Evolutionary conservation across 2,888 invertebrate genomes (phyloP), one percentile per base, ranked within the genome.

Genomic region (Carpatolechia fugitivella): DNA sequence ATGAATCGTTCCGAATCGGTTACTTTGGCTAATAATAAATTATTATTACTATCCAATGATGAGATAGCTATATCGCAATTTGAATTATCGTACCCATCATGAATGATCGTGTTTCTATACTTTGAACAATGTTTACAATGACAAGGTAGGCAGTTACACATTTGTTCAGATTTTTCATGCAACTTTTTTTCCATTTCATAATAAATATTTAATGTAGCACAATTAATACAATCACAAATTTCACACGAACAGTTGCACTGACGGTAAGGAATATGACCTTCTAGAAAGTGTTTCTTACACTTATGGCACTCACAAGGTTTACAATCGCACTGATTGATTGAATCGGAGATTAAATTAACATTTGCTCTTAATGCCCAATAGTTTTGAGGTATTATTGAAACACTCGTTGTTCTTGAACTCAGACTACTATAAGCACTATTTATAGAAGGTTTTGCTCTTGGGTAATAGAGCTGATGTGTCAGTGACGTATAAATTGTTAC

Each of bases 191-290:
- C 5, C 1, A 24, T 24, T 7, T 44, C 29, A 8, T 44, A 29
- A 3, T 6, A 38, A 13, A 16, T 13, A 38, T 29, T n/a, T 44
- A 44, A 44, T 6, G 24, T 13, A 31, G 20, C 56, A 62, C 70
- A 72, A 50, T 62, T 58, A 35, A 73, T 52, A 55, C 70, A 72
- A n/a, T 68, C 56, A 52, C 71, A 72, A 10, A 56, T 47, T 1
- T 69, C 61, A 61, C 67, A 73, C 3, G 49, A 52, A 18, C 69
- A 70, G 38, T 55, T 61, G 16, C 44, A 3, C 36, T 24, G 13
- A 13, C 14, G 20, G 3, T 38, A 7, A n/a, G 50, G 50, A 29
- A 38, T 50, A 14, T 50, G 48, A 33, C 8, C 35, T 51, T 35
- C 41, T 16, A 14, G 51, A 36, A 48, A 53, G 10, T 33, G 40